Conservation (phyloP, 2,888 invertebrate species). For the Pterostichus niger region DNA sequence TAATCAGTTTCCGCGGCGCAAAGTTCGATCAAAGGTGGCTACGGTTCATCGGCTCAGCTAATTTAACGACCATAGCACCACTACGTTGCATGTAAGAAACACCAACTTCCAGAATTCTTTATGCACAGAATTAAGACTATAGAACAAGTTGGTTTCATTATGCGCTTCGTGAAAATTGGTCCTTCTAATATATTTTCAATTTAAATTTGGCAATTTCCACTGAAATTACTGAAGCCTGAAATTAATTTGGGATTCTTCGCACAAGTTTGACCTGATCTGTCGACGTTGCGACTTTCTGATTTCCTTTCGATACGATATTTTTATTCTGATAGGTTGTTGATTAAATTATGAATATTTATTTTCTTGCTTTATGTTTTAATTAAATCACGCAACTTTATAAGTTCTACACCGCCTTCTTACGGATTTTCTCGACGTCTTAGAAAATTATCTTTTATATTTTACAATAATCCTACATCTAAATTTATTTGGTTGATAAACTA, state of each 20-base stretch:
- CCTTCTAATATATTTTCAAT: conserved; percentile 56
- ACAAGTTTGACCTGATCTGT: conserved; percentile 36
- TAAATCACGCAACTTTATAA: conserved; percentile 19
- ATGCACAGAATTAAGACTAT: conserved; percentile 34
- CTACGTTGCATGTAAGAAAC: conserved; percentile 29
- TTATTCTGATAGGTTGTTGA: conserved; percentile 48
- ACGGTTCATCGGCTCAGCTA: conserved; percentile 30
- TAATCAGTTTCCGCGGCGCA: conserved; percentile 41
- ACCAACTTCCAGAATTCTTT: conserved; percentile 27
- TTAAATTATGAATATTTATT: conserved; percentile 57
- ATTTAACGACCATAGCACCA: conserved; percentile 3
- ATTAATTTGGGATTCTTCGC: conserved; percentile 53
- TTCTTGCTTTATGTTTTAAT: conserved; percentile 28
- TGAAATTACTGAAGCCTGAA: conserved; percentile 44
- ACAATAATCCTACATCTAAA: not conserved
- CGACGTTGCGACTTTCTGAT: conserved; percentile 2
- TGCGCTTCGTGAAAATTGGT: conserved; percentile 19
- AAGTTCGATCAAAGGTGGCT: conserved; percentile 46
- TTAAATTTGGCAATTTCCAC: conserved; percentile 53
- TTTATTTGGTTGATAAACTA: not conserved
- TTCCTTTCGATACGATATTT: conserved; percentile 26
- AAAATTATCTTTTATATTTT: conserved; percentile 19
- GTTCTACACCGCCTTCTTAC: not conserved
- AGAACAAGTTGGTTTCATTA: conserved; percentile 25
- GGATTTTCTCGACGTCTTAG: conserved; percentile 6